phyloP scores from a whole-genome alignment of 2,888 invertebrate genomes.

The Drosophila yooni region DNA sequence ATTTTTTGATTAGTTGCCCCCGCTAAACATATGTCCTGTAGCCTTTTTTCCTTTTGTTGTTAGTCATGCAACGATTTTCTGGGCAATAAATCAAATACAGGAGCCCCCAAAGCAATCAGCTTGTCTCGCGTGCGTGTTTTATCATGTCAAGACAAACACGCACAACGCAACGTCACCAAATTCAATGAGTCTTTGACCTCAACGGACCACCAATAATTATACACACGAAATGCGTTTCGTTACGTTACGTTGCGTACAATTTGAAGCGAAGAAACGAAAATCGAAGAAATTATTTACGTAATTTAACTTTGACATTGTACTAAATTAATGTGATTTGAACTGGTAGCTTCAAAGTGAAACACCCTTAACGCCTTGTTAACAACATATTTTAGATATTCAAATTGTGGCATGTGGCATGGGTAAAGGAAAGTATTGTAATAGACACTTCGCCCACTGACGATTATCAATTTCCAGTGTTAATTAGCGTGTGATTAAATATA shows the following conservation, averaged over 20 bases:
- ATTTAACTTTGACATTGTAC: slow-evolving; percentile 16
- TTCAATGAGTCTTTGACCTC: slow-evolving; percentile 42
- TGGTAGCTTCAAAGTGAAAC: neutral
- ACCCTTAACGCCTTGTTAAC: neutral
- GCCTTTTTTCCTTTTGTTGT: neutral
- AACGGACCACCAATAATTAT: slow-evolving; percentile 17
- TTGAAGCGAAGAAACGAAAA: neutral
- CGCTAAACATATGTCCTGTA: neutral
- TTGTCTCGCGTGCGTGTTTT: neutral
- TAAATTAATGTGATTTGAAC: neutral
- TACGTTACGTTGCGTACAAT: neutral
- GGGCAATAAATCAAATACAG: neutral
- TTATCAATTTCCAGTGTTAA: slow-evolving; percentile 61
- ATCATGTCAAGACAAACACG: neutral
- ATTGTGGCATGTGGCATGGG: neutral
- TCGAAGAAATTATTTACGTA: slow-evolving; percentile 5
- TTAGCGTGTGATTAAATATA: slow-evolving; percentile 69
- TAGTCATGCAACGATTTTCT: slow-evolving; percentile 2
- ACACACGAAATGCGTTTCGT: slow-evolving; percentile 1
- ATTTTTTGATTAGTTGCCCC: neutral
- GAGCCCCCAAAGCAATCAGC: neutral
- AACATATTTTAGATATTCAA: slow-evolving; percentile 14
- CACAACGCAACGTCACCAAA: slow-evolving; percentile 10
- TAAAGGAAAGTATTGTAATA: neutral
- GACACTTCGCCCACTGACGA: slow-evolving; percentile 9